These are phyloP conservation scores for Aphelinus certus DNA, from an alignment of 1,140 invertebrate genomes.

Conservation along the genomic window DNA sequence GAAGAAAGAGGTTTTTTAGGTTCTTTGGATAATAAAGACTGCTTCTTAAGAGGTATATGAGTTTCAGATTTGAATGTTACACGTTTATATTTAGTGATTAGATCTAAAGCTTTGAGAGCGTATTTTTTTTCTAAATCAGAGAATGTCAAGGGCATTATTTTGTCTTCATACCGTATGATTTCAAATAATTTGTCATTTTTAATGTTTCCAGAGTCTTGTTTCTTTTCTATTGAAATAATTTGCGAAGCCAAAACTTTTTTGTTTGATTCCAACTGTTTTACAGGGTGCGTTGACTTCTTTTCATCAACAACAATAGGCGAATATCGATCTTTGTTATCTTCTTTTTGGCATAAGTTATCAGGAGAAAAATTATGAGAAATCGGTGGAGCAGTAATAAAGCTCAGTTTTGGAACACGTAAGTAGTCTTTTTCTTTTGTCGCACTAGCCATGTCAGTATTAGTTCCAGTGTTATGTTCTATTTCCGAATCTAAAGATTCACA, in stretches of 20 bases:
- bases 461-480: slow-evolving; percentile 35
- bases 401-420: slow-evolving; percentile 34
- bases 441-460: neutral
- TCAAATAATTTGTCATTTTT: no score
- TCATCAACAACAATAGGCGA: no score
- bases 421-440: slow-evolving; percentile 21
- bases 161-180: no score
- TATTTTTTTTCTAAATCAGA: slow-evolving; percentile 15
- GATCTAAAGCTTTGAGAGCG: slow-evolving; percentile 31
- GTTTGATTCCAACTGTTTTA: no score
- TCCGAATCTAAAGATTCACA: slow-evolving; percentile 10
- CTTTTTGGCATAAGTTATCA: slow-evolving; percentile 6
- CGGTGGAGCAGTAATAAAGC: slow-evolving; percentile 28
- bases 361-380: slow-evolving; percentile 37
- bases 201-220: no score
- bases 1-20: neutral
- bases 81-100: slow-evolving; percentile 21
- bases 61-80: neutral
- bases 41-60: no score
- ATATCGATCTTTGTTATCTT: slow-evolving; percentile 2
- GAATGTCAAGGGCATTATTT: neutral
- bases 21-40: neutral
- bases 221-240: no score
- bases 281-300: no score
- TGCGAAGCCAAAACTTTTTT: no score